These are phyloP conservation scores for Lamellibrachia satsuma DNA, from an alignment of 2,888 invertebrate species.

Conservation along the genomic window DNA sequence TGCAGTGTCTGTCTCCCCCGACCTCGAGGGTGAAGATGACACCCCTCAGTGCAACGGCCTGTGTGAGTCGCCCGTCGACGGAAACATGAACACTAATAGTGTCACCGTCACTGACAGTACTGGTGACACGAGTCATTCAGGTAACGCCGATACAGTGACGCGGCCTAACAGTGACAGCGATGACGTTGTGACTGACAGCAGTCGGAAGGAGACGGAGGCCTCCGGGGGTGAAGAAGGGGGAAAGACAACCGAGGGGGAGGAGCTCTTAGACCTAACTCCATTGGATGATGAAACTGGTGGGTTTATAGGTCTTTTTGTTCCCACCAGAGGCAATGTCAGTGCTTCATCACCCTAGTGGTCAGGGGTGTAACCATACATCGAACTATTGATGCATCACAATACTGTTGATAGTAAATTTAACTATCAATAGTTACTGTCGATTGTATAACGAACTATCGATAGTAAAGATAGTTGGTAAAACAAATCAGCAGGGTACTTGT, in stretches of 20 bases:
- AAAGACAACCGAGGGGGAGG: neutral
- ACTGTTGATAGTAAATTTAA: no score
- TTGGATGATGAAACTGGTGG: neutral
- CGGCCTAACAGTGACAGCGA: neutral
- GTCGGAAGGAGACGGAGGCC: neutral
- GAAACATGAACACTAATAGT: conserved; percentile 18
- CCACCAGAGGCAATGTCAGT: no score
- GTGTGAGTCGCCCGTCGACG: neutral
- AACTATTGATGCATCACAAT: no score
- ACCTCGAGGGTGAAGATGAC: neutral
- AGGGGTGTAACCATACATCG: no score
- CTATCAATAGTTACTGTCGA: no score
- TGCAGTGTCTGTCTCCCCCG: neutral
- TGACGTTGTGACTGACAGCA: neutral
- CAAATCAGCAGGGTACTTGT: no score
- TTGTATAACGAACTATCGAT: no score
- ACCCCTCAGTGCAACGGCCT: neutral
- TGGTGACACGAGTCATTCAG: neutral
- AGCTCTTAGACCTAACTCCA: neutral
- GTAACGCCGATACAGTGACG: neutral
- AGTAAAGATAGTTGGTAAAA: no score
- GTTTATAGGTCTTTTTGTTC: neutral
- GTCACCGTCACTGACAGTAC: neutral
- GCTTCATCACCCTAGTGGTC: no score
- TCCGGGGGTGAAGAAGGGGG: neutral